Evolutionary conservation across 2,888 invertebrate species (phyloP).

Genomic region (Sipunculus nudus): DNA sequence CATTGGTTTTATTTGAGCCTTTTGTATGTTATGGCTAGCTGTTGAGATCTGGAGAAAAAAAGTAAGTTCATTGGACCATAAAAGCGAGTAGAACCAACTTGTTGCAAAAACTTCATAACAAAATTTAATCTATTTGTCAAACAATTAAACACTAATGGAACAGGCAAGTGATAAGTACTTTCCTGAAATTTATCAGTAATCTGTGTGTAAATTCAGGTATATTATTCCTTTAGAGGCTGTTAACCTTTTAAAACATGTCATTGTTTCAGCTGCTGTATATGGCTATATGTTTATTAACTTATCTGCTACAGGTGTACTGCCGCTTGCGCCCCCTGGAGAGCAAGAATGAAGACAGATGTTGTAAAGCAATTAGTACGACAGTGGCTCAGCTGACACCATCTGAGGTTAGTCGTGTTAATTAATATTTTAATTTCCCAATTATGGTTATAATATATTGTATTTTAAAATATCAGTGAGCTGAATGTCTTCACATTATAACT

Average conservation of each 20-base stretch:
- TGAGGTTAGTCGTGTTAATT: conserved; percentile 48
- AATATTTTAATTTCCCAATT: conserved; percentile 28
- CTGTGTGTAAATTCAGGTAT: no score
- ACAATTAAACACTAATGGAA: neutral
- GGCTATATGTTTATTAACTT: neutral
- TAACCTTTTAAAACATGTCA: no score
- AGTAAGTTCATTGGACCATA: no score
- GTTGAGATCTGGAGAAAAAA: no score
- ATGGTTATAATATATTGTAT: conserved; percentile 1
- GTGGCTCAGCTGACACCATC: conserved; percentile 65
- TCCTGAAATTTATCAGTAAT: no score
- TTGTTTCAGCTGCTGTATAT: neutral
- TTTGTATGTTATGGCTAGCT: no score
- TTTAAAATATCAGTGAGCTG: neutral
- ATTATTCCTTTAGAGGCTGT: no score
- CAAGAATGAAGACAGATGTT: conserved; percentile 69
- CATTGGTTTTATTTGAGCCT: no score
- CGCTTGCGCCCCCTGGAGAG: conserved; percentile 81
- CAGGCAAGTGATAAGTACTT: neutral
- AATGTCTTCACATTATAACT: neutral
- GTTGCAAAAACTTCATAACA: no score
- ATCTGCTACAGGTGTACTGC: conserved; percentile 78
- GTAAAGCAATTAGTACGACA: conserved; percentile 58
- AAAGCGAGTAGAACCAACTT: no score
- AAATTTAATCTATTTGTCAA: neutral